A percentile compares a stretch with the other conserved stretches of the same genome.
These are phyloP conservation scores for Bungarus multicinctus DNA, from an alignment of 2,113 vertebrate species.

Conservation along the genomic window DNA sequence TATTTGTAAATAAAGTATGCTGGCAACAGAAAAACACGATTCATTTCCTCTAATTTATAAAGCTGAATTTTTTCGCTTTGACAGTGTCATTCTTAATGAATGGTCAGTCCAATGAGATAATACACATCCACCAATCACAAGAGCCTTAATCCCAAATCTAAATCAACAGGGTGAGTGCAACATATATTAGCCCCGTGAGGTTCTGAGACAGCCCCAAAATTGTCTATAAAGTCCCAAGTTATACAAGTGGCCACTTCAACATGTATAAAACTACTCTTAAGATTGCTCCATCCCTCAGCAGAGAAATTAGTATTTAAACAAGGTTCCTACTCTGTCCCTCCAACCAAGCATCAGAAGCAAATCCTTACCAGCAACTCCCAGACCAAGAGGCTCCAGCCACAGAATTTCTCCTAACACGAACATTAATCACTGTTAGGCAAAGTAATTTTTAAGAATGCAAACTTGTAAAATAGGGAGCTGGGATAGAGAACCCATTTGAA, in stretches of 20 bases:
- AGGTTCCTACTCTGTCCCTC: neutral
- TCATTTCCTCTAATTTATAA: no score
- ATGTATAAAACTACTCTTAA: neutral
- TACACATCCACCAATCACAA: neutral
- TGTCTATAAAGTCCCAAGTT: neutral
- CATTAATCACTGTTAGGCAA: neutral
- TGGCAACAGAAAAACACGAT: no score
- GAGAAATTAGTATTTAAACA: neutral
- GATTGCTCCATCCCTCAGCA: neutral
- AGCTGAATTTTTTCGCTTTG: no score
- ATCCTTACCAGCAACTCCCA: neutral
- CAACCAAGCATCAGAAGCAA: neutral
- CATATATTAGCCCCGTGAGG: neutral
- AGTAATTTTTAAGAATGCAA: neutral
- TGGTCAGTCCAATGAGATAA: neutral
- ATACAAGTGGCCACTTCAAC: neutral
- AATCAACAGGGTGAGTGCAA: neutral
- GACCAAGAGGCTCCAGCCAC: neutral
- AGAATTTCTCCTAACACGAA: neutral
- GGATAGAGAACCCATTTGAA: neutral
- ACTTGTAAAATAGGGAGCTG: neutral
- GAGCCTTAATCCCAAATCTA: neutral
- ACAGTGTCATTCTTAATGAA: neutral
- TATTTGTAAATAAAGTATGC: no score
- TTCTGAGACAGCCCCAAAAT: neutral